Percentiles rank a stretch among this genome's conserved stretches.
phyloP scores from a whole-genome alignment of 2,888 invertebrate species.

The Hesperia comma region DNA sequence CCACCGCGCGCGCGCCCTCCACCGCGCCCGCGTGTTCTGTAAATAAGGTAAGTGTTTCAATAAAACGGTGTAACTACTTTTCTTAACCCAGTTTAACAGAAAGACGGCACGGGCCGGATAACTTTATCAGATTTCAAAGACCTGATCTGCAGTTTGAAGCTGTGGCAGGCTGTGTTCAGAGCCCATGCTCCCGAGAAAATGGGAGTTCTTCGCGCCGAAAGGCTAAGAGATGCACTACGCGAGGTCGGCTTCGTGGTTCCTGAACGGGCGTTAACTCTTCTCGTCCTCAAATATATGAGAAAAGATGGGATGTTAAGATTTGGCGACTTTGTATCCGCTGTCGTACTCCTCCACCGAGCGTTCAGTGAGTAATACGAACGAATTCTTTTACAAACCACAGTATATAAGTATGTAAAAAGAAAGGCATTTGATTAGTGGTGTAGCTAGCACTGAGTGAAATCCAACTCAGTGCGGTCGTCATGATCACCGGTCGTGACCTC shows the following conservation, averaged over 20 bases:
- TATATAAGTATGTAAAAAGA: too few species aligned
- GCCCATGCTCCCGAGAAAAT: conserved; percentile 95
- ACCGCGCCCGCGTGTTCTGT: too few species aligned
- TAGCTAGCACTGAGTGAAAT: too few species aligned
- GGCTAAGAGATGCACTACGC: conserved; percentile 91
- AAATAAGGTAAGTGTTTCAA: too few species aligned
- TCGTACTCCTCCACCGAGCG: conserved; percentile 93
- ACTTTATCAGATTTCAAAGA: conserved; percentile 95
- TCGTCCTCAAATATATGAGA: conserved; percentile 94
- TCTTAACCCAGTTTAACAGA: conserved; percentile 70
- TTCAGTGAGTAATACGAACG: conserved; percentile 86
- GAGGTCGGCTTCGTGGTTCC: conserved; percentile 95
- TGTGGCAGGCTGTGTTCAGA: conserved; percentile 95
- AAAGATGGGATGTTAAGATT: conserved; percentile 96
- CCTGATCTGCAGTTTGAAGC: conserved; percentile 94
- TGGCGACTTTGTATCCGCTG: conserved; percentile 95
- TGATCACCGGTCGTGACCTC: too few species aligned
- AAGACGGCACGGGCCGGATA: conserved; percentile 90
- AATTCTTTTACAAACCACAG: not conserved
- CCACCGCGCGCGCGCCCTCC: too few species aligned
- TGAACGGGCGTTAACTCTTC: conserved; percentile 91
- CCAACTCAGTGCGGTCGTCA: too few species aligned
- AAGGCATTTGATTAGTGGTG: too few species aligned
- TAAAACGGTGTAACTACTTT: conserved; percentile 34
- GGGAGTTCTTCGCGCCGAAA: conserved; percentile 93